phyloP scores from a whole-genome alignment of 2,797 vertebrate genomes.

The Chelmon rostratus region DNA sequence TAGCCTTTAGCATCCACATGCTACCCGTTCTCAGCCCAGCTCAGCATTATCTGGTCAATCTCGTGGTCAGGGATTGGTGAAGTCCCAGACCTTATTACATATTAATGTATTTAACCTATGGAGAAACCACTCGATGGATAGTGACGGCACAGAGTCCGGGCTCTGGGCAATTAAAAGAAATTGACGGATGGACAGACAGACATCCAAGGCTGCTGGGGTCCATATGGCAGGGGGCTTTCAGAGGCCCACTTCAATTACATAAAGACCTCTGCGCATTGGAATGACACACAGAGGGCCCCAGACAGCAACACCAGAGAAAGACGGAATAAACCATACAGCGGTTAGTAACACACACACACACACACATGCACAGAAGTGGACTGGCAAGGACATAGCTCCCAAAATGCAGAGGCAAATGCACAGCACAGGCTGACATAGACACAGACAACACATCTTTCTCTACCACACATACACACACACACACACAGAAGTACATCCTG shows the following conservation, averaged over 20 bases:
- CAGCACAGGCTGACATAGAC: background rate
- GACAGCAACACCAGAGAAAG: slow-evolving; percentile 69
- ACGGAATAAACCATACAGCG: slow-evolving; percentile 72
- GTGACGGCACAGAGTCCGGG: slow-evolving; percentile 55
- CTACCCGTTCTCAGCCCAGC: slow-evolving; percentile 40
- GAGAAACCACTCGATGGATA: slow-evolving; percentile 75
- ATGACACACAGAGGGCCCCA: slow-evolving; percentile 68
- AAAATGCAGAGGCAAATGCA: slow-evolving; percentile 39
- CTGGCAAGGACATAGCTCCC: slow-evolving; percentile 26
- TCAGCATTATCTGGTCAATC: slow-evolving; percentile 71
- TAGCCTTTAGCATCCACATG: background rate
- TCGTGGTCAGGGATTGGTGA: slow-evolving; percentile 64
- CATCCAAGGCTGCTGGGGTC: slow-evolving; percentile 73
- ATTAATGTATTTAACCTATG: slow-evolving; percentile 84
- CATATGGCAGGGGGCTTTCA: slow-evolving; percentile 82
- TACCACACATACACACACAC: slow-evolving; percentile 14
- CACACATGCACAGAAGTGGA: slow-evolving; percentile 22
- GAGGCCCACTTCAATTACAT: slow-evolving; percentile 83
- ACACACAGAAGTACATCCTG: slow-evolving; percentile 45
- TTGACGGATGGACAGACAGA: slow-evolving; percentile 80
- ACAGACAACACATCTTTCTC: slow-evolving; percentile 21
- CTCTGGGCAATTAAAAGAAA: slow-evolving; percentile 83
- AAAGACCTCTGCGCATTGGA: slow-evolving; percentile 81
- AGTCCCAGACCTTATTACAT: slow-evolving; percentile 77
- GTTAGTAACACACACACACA: slow-evolving; percentile 51